These are phyloP conservation scores for Phenganax subtilis DNA, from an alignment of 92 coral and sea anemone genomes.

Conservation along the genomic window DNA sequence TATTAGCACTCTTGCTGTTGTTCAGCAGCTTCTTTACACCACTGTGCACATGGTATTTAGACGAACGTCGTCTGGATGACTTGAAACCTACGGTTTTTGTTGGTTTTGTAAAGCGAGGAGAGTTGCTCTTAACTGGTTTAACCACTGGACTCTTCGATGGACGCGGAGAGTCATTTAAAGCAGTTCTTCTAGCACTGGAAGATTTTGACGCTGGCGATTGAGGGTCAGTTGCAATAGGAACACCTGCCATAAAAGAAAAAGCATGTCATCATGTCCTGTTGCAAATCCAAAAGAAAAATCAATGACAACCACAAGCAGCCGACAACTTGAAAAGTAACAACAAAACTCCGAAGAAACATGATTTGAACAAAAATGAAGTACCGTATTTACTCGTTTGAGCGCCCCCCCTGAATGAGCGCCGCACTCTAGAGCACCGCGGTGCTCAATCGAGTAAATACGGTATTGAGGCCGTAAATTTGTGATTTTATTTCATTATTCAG, in stretches of 20 bases:
- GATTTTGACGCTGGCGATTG: not conserved
- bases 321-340: too few species aligned
- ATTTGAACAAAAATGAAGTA: too few species aligned
- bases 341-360: too few species aligned
- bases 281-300: too few species aligned
- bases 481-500: too few species aligned
- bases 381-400: too few species aligned
- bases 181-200: not conserved
- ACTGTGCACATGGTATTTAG: conserved; percentile 19
- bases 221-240: not conserved
- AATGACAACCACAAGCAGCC: too few species aligned
- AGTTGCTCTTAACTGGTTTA: not conserved
- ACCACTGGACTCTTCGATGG: not conserved
- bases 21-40: conserved; percentile 12
- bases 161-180: not conserved
- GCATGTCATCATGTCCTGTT: not conserved
- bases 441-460: too few species aligned
- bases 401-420: too few species aligned
- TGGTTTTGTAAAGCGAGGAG: conserved; percentile 15
- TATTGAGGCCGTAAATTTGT: too few species aligned
- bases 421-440: too few species aligned
- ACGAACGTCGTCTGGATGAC: conserved; percentile 21
- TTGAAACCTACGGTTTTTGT: conserved; percentile 10
- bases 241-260: not conserved
- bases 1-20: conserved; percentile 15